These are phyloP conservation scores for Pristionchus exspectatus DNA, from an alignment of 2,888 invertebrate genomes.

Conservation along the genomic window DNA sequence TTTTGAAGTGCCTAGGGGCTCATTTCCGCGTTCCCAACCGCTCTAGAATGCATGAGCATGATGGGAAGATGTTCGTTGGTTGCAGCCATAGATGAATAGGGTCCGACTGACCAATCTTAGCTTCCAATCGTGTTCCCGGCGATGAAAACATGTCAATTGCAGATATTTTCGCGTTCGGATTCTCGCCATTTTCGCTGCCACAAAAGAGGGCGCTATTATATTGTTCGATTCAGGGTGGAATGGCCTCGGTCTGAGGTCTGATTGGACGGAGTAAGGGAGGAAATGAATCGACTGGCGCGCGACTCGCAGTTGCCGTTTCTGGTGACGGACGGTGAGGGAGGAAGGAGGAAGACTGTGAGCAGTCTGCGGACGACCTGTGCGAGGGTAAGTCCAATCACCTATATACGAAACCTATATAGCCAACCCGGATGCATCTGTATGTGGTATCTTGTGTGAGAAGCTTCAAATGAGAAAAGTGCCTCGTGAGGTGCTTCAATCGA, in stretches of 20 bases:
- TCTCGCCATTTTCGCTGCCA: not conserved
- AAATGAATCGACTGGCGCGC: slow-evolving; percentile 21
- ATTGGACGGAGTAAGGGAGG: not conserved
- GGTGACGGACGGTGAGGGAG: slow-evolving; percentile 16
- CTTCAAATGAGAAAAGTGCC: too few relatives aligned
- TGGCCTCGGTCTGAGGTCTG: slow-evolving; percentile 9
- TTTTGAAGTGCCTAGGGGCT: not conserved
- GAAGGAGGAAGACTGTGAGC: not conserved
- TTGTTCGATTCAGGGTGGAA: not conserved
- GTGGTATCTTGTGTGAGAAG: too few relatives aligned
- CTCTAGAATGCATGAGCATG: not conserved
- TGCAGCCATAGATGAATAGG: not conserved
- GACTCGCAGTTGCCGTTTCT: slow-evolving; percentile 36
- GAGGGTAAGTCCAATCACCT: not conserved
- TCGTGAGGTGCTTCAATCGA: not conserved
- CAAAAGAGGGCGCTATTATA: not conserved
- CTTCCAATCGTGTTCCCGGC: not conserved
- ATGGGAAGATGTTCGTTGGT: not conserved
- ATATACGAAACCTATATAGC: not conserved
- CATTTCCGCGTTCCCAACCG: not conserved
- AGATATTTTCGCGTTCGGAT: not conserved
- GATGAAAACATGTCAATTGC: not conserved
- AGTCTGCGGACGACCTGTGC: not conserved
- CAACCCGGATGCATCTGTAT: too few relatives aligned
- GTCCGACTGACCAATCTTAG: not conserved